Evolutionary conservation across 2,888 invertebrate genomes (phyloP), one percentile per base, ranked within the genome.

Genomic region (Drosophila atripex): DNA sequence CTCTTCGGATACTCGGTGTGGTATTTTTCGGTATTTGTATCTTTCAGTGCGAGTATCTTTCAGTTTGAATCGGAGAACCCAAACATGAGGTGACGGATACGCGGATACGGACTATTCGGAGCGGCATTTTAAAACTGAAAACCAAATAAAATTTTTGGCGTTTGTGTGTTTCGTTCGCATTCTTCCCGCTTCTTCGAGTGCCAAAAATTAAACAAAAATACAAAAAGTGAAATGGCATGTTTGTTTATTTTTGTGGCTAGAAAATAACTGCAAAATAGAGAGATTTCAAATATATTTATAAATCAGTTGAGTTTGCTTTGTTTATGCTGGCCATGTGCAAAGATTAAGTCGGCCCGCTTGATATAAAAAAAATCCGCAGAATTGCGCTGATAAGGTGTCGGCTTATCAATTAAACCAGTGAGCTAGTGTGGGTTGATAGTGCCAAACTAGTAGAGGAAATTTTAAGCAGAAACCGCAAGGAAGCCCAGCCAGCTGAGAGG

Each of bases 11-110:
- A 7, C 16, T 18, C 16, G 9, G 28, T 28, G 0, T 28, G 28
- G 28, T 28, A 28, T 28, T 28, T 28, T 28, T 28, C 28, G 18
- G 16, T 11, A 16, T 41, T 41, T 41, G 39, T 41, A 41, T 41
- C 39, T 41, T 11, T 41, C 16, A 4, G 39, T 3, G 9, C 16
- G 39, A 41, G 39, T 41, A 41, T 41, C 39, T 41, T 41, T 41
- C 57, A 77, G 77, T 88, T 78, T 80, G 77, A 82, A 76, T 82
- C 80, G 78, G 80, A 78, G 77, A 78, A 75, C 80, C 77, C 72
- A 80, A 78, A 76, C 76, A 84, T 32, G 35, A n/a, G 35, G 32
- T 32, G 32, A 32, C 32, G 89, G 85, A 83, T 71, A 80, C 71
- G 78, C 71, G 78, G 61, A 38, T 56, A 73, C 45, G 25, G 23